Evolutionary conservation across 2,888 invertebrate species (phyloP).

Genomic region (Drosophila putrida): DNA sequence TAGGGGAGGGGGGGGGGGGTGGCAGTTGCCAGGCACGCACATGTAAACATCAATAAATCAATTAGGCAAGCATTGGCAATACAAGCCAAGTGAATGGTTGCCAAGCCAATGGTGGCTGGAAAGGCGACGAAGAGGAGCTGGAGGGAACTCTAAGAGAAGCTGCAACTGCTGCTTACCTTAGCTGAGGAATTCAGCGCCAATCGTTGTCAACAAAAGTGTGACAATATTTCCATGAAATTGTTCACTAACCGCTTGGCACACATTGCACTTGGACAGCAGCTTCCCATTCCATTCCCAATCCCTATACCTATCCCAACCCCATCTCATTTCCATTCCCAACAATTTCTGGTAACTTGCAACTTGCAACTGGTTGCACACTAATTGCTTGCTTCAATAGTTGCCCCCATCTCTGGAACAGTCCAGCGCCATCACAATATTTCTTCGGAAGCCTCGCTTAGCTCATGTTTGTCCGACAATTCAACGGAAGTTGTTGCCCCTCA

Average conservation of each 20-base stretch:
- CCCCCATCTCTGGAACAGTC: slow-evolving; percentile 18
- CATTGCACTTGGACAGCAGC: slow-evolving; percentile 70
- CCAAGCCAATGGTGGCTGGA: slow-evolving; percentile 6
- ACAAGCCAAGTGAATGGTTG: slow-evolving; percentile 70
- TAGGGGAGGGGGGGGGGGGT: no score
- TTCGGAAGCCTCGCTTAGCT: slow-evolving; percentile 76
- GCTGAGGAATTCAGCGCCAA: slow-evolving; percentile 76
- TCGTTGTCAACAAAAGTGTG: slow-evolving; percentile 75
- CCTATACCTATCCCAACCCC: not conserved
- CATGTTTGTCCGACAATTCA: slow-evolving; percentile 80
- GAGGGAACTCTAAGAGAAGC: not conserved
- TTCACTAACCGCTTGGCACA: slow-evolving; percentile 81
- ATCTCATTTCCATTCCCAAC: slow-evolving; percentile 20
- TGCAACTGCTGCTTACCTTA: slow-evolving; percentile 7
- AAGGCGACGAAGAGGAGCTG: not conserved
- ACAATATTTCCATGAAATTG: slow-evolving; percentile 79
- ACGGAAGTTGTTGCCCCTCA: slow-evolving; percentile 64
- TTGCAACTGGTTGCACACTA: slow-evolving; percentile 56
- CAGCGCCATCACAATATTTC: slow-evolving; percentile 71
- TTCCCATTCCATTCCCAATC: slow-evolving; percentile 13
- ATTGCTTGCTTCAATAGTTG: slow-evolving; percentile 68
- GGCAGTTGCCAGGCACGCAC: slow-evolving; percentile 74
- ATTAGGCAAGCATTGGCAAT: slow-evolving; percentile 81
- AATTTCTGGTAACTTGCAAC: slow-evolving; percentile 67
- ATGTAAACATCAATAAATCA: slow-evolving; percentile 85